Percentiles rank a stretch among this genome's conserved stretches.
Evolutionary conservation across 2,888 invertebrate species (phyloP).

Genomic region (Gasteruption jaculator): DNA sequence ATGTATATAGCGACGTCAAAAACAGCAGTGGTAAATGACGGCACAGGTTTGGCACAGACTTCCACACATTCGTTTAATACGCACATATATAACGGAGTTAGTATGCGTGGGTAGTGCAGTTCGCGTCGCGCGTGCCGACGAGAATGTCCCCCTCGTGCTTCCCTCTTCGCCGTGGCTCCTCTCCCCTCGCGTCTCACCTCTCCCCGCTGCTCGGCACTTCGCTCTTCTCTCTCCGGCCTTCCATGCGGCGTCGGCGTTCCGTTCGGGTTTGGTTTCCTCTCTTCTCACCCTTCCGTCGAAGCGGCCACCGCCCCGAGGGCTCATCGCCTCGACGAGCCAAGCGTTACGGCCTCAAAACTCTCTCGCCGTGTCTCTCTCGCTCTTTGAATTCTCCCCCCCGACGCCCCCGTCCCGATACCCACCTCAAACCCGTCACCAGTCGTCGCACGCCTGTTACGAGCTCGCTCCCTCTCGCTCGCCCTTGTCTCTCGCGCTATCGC

Average conservation of each 20-base stretch:
- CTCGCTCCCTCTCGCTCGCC: constrained; percentile 15
- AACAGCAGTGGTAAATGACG: no score
- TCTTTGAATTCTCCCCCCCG: constrained; percentile 13
- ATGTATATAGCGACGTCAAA: no score
- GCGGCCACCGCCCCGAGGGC: constrained; percentile 42
- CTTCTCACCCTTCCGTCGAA: constrained; percentile 18
- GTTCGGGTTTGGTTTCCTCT: not conserved
- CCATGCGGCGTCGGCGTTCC: not conserved
- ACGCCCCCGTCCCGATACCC: constrained; percentile 4
- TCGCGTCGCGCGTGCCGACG: constrained; percentile 48
- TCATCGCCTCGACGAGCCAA: constrained; percentile 45
- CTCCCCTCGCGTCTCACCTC: constrained; percentile 23
- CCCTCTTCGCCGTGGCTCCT: constrained; percentile 18
- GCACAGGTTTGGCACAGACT: no score
- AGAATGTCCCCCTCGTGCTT: constrained; percentile 25
- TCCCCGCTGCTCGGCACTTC: constrained; percentile 19
- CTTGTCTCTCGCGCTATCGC: constrained; percentile 20
- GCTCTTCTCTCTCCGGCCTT: constrained; percentile 8
- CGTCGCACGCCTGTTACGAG: constrained; percentile 17
- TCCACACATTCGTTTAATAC: no score
- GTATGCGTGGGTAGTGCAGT: constrained; percentile 39
- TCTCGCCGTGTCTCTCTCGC: constrained; percentile 21
- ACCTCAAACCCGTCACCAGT: constrained; percentile 16
- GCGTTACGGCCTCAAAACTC: constrained; percentile 32
- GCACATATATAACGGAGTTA: no score